phyloP scores from a whole-genome alignment of 2,797 vertebrate species.

The Lophius americanus region DNA sequence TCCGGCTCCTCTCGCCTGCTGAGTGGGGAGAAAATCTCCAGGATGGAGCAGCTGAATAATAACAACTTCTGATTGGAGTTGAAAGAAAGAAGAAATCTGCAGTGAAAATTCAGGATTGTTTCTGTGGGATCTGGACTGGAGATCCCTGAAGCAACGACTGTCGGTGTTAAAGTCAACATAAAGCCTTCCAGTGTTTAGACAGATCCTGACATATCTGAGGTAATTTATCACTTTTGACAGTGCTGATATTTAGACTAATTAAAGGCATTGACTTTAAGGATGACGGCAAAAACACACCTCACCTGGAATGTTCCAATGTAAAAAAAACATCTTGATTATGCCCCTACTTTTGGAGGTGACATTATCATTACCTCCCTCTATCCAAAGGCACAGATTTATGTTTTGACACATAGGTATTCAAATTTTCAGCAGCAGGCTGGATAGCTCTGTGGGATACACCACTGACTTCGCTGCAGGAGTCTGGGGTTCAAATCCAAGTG shows the following conservation, averaged over 20 bases:
- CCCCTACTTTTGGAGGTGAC: neutral
- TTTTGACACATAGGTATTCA: no score
- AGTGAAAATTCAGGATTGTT: slow-evolving; percentile 1
- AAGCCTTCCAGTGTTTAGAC: slow-evolving; percentile 14
- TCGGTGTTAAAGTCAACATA: slow-evolving; percentile 7
- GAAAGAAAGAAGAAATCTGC: slow-evolving; percentile 18
- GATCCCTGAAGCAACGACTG: neutral
- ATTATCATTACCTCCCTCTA: neutral
- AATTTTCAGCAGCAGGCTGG: no score
- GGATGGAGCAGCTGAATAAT: slow-evolving; percentile 1
- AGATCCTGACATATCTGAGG: slow-evolving; percentile 11
- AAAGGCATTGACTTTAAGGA: slow-evolving; percentile 18
- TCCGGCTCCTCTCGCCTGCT: slow-evolving; percentile 31
- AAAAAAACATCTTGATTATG: neutral
- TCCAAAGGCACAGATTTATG: no score
- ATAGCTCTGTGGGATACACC: no score
- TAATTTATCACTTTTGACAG: slow-evolving; percentile 32
- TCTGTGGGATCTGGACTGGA: slow-evolving; percentile 7
- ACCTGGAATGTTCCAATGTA: neutral
- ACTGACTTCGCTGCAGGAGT: no score
- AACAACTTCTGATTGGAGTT: neutral
- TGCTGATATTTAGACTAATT: slow-evolving; percentile 16
- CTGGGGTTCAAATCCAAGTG: no score
- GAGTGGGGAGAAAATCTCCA: slow-evolving; percentile 23
- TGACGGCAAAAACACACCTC: slow-evolving; percentile 1